A percentile compares a stretch with the other conserved stretches of the same genome.
These are phyloP conservation scores for Diaphora mendica DNA, from an alignment of 2,888 invertebrate species.

Conservation along the genomic window DNA sequence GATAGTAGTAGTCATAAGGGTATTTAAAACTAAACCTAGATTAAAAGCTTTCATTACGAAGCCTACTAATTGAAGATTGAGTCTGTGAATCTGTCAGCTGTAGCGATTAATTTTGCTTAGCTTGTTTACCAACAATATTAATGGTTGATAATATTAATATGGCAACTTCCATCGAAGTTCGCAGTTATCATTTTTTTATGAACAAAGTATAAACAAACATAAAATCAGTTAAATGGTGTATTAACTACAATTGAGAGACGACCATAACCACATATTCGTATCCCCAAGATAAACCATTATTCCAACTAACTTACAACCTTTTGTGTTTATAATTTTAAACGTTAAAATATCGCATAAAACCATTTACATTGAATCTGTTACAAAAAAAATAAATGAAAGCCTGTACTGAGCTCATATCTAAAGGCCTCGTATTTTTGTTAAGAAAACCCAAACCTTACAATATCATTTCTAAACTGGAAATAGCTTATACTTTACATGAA, in stretches of 20 bases:
- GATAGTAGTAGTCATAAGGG: conserved; percentile 22
- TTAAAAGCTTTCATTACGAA: conserved; percentile 23
- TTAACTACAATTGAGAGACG: no score
- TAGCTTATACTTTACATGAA: conserved; percentile 28
- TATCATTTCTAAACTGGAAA: conserved; percentile 23
- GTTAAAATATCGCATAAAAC: no score
- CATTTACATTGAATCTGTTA: no score
- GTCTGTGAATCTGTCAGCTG: conserved; percentile 10
- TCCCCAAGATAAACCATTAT: no score
- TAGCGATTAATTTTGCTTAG: neutral
- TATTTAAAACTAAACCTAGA: conserved; percentile 21
- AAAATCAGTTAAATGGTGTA: no score
- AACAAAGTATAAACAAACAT: no score
- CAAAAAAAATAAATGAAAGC: no score
- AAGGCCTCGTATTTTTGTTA: neutral
- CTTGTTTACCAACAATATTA: neutral
- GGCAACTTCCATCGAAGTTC: neutral
- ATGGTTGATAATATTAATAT: neutral
- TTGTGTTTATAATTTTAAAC: no score
- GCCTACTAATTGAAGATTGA: conserved; percentile 15
- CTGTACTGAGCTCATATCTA: no score
- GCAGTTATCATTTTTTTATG: neutral
- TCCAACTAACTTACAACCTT: no score
- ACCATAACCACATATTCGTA: no score
- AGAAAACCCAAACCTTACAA: neutral